Base-by-base conservation (phyloP, 2,888 invertebrate genomes). In the Parelbella ahira region DNA sequence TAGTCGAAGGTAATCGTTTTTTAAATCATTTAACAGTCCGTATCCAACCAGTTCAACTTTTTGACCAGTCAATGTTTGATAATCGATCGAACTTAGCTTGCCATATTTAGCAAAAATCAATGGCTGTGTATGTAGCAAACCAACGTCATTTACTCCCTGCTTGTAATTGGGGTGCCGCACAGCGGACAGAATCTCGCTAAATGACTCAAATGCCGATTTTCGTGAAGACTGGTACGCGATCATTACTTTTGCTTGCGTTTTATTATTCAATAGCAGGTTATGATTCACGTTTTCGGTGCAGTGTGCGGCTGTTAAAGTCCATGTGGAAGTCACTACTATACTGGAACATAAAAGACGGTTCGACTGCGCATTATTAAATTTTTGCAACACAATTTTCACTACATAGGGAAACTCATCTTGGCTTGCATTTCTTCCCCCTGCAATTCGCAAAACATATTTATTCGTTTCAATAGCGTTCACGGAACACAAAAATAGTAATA, bases 381-480 rank as follows among this genome's bases (percentile, higher is more conserved):
- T 15, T 8, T n/a, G n/a, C n/a, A n/a, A n/a, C n/a, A 7, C 9
- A 11, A 41, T 6, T 12, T 20, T 41, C 13, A 41, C 27, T 1
- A 33, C 33, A 8, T 33, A 41, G 1, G 41, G 41, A 27, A 41
- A 41, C 13, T 41, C 41, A 20, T 20, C 20, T 20, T 33, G 32
- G 7, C 25, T 33, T 4, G 41, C 33, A 27, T 41, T 33, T 27
- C 41, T 25, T 7, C 41, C 33, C 3, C 33, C 32, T 1, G 10
- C 1, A 21, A 41, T 27, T 6, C 27, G 20, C 13, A 39, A 32
- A 9, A 1, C 4, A 10, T 10, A 20, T 25, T 32, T 18, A 2
- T 11, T 24, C 4, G 19, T 4, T 39, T 33, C 8, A 6, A 19
- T 18, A 6, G 6, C n/a, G 3, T 6, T 1, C 3, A 5, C 15